Base-by-base conservation (phyloP, 2,888 invertebrate genomes). In the Caenorhabditis sinica region DNA sequence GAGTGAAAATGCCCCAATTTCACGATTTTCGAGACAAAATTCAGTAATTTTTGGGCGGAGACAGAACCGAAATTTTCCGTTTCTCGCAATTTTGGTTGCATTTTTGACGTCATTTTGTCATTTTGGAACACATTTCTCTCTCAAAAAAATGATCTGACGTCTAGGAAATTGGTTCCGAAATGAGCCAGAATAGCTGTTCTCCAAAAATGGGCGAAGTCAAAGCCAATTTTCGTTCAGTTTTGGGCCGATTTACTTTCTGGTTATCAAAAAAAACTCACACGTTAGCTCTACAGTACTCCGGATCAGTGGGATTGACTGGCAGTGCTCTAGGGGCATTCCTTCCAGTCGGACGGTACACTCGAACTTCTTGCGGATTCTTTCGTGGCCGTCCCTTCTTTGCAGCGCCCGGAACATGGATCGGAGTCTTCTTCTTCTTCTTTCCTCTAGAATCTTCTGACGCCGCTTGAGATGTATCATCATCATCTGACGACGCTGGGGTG, bases 201-300 rank as follows among this genome's bases (percentile, higher is more conserved):
- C n/a, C n/a, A n/a, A n/a, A n/a, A n/a, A n/a, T n/a, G n/a, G n/a
- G n/a, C n/a, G n/a, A n/a, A n/a, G n/a, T n/a, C n/a, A n/a, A n/a
- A 85, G 76, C 28, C 89, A n/a, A 73, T 15, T 89, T 89, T 75
- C 72, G n/a, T n/a, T n/a, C n/a, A n/a, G n/a, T n/a, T n/a, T n/a
- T 82, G 75, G 2, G 86, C 76, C 28, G 89, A n/a, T 77, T 15
- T 89, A 88, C n/a, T n/a, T 11, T 13, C 9, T 2, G 20, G 20
- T 23, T 51, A 25, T 11, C 23, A 49, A 56, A 33, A 15, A 17
- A 13, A 43, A 17, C 17, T 13, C 17, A 73, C 81, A 73, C 20
- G 45, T 74, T 81, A 1, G 72, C 73, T 20, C 53, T 40, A 6
- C 61, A 36, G 30, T n/a, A 81, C 17, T 43, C 36, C 28, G 58